phyloP scores from a whole-genome alignment of 1,140 invertebrate genomes.

The Ectropis grisescens region DNA sequence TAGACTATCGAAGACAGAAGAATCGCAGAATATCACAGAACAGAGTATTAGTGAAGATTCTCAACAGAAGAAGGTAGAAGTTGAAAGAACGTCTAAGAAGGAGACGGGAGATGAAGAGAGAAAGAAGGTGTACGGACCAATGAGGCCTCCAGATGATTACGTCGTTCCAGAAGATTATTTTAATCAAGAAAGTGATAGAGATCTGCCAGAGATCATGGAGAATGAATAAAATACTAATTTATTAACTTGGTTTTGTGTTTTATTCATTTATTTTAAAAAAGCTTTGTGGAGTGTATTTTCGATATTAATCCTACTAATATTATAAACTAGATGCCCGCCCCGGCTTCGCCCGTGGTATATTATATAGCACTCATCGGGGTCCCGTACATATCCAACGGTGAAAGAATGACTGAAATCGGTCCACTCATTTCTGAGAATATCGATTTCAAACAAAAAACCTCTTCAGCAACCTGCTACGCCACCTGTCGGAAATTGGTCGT shows the following conservation, averaged over 20 bases:
- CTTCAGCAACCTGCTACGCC: too few species aligned
- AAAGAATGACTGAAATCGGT: too few species aligned
- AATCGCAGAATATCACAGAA: slow-evolving; percentile 5
- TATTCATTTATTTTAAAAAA: slow-evolving; percentile 1
- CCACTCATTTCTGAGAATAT: too few species aligned
- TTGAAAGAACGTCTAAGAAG: slow-evolving; percentile 4
- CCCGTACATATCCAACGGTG: too few species aligned
- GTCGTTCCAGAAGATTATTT: slow-evolving; percentile 57
- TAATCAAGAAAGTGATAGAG: slow-evolving; percentile 52
- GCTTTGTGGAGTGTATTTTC: too few species aligned
- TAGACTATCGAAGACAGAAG: too few species aligned
- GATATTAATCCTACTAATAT: too few species aligned
- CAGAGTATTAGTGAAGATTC: slow-evolving; percentile 7
- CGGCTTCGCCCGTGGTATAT: too few species aligned
- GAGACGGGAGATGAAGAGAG: slow-evolving; percentile 2
- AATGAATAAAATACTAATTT: slow-evolving; percentile 15
- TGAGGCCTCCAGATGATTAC: slow-evolving; percentile 62
- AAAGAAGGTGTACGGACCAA: slow-evolving; percentile 45
- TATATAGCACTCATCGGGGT: too few species aligned
- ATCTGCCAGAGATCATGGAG: slow-evolving; percentile 59
- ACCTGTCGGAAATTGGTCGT: too few species aligned
- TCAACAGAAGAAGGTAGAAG: slow-evolving; percentile 8
- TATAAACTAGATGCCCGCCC: too few species aligned
- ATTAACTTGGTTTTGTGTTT: neutral
- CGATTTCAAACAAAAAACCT: too few species aligned